Base-by-base conservation (phyloP, 2,113 vertebrate species). In the Trochalopteron elliotii region DNA sequence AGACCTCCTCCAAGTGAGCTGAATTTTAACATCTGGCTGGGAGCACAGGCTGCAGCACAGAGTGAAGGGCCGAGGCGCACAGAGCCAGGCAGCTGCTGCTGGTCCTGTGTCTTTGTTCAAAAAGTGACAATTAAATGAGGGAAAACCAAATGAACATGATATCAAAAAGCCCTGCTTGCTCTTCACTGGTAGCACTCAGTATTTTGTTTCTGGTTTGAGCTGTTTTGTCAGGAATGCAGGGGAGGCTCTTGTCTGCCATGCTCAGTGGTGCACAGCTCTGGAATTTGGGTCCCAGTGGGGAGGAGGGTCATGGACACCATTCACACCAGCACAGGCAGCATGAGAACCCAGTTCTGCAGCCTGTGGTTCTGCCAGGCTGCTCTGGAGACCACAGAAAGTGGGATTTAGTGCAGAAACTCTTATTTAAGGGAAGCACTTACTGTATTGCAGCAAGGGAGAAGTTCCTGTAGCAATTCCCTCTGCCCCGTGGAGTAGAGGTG, bases 1-100 rank as follows among this genome's bases (percentile, higher is more conserved):
- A 56, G 70, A 39, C 53, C 39, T 80, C 24, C 28, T 45, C 42
- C 63, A 14, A 7, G 21, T 2, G 35, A 42, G 64, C 45, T 50
- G 19, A 7, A 56, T 55, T 82, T 71, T 22, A 65, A 13, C 17
- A 5, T 78, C 65, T 53, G 56, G 23, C 53, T 22, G 1, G 3
- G 61, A 40, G 81, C 2, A 11, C 21, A 7, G 1, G 0, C 14
- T 9, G 49, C 18, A 40, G 35, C 0, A 8, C 21, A 9, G 56
- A 35, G 11, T 0, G 40, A 42, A 67, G 53, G 35, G 16, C 0
- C 0, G 9, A 64, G n/a, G 33, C 9, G 5, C 4, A 2, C 10
- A 1, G 47, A 65, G n/a, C 8, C 85, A 39, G 12, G 7, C 23
- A 31, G 55, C 39, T n/a, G 40, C 40, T 76, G 83, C 53, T 50